A percentile compares a stretch with the other conserved stretches of the same genome.
These are phyloP conservation scores for Petrocephalus sullivani DNA, from an alignment of 2,797 vertebrate species.

Conservation along the genomic window DNA sequence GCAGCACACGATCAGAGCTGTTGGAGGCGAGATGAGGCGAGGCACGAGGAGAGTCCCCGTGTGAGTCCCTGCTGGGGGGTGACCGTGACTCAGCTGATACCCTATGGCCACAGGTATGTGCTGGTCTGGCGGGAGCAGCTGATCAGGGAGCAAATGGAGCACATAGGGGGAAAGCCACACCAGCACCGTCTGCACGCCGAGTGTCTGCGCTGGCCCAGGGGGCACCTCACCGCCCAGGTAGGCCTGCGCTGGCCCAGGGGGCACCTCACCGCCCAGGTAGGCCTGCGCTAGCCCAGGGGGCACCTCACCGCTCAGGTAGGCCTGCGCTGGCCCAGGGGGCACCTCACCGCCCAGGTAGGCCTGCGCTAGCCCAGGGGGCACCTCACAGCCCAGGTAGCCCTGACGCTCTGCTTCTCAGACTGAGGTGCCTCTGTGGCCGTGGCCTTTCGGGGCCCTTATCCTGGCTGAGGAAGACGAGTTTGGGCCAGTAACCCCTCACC, in stretches of 20 bases:
- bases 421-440: neutral
- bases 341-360: neutral
- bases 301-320: neutral
- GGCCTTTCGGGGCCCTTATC: neutral
- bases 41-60: neutral
- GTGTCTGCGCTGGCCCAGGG: conserved; percentile 76
- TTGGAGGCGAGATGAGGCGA: neutral
- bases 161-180: conserved; percentile 68
- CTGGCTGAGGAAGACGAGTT: neutral
- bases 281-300: conserved; percentile 72
- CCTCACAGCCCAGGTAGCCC: neutral
- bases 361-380: too few relatives aligned
- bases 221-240: neutral
- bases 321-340: conserved; percentile 72
- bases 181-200: conserved; percentile 81
- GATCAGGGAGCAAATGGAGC: conserved; percentile 79
- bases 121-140: conserved; percentile 81
- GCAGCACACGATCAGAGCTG: neutral
- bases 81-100: conserved; percentile 2
- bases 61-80: neutral
- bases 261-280: neutral
- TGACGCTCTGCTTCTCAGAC: neutral
- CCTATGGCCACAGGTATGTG: conserved; percentile 67
- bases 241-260: conserved; percentile 77
- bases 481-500: neutral